Conservation (phyloP, 1,140 invertebrate species). For the Elysia chlorotica region DNA sequence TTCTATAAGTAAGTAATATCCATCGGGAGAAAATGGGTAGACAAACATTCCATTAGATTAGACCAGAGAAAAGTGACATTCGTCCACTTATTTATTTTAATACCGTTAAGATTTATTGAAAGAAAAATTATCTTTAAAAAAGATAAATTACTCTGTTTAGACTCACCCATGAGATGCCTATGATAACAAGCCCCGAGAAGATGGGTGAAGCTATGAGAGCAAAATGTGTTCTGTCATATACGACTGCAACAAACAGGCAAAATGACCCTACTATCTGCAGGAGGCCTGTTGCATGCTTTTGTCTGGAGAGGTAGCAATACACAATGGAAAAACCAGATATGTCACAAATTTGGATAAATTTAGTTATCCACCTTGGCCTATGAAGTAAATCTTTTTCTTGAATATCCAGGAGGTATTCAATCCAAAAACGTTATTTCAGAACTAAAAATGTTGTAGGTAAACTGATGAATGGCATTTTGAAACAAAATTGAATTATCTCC, state of each 20-base stretch:
- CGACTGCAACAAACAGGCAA: conserved; percentile 78
- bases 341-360: background rate
- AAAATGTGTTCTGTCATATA: conserved; percentile 81
- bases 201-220: conserved; percentile 81
- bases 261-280: conserved; percentile 81
- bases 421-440: no score
- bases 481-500: no score
- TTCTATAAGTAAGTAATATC: background rate
- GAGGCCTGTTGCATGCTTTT: conserved; percentile 72
- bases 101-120: background rate
- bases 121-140: background rate
- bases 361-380: background rate
- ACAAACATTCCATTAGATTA: no score
- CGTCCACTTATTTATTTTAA: background rate
- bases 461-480: no score
- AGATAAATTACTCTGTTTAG: background rate
- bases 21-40: background rate
- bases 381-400: background rate
- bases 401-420: no score
- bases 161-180: conserved; percentile 65
- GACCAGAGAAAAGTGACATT: no score
- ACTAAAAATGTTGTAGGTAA: no score
- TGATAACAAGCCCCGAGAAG: conserved; percentile 71
- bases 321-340: background rate
- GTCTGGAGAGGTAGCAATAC: background rate